Percentiles rank a stretch among this genome's conserved stretches.
phyloP scores from a whole-genome alignment of 2,888 invertebrate species.

The Catocala nupta region DNA sequence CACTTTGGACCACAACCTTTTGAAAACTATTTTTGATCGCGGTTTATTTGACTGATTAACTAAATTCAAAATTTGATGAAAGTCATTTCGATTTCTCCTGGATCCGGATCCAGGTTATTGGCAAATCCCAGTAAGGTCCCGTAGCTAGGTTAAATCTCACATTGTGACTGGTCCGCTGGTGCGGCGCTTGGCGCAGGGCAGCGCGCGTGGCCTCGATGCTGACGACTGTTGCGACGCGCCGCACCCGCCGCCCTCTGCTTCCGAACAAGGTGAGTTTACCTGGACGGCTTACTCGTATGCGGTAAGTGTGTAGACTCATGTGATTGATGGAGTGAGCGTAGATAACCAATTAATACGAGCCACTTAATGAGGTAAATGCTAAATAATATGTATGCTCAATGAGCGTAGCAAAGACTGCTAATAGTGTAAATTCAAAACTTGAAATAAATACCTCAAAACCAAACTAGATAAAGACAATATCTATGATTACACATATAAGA shows the following conservation, averaged over 20 bases:
- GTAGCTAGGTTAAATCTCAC: conserved; percentile 86
- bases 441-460: too few relatives aligned
- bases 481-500: not conserved
- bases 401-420: too few relatives aligned
- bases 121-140: conserved; percentile 62
- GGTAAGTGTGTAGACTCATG: conserved; percentile 42
- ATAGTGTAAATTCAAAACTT: too few relatives aligned
- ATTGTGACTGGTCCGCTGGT: conserved; percentile 87
- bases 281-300: conserved; percentile 33
- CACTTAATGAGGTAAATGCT: not conserved
- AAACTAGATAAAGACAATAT: too few relatives aligned
- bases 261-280: conserved; percentile 76
- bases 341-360: conserved; percentile 11
- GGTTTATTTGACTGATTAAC: conserved; percentile 14
- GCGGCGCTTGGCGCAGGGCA: conserved; percentile 87
- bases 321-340: conserved; percentile 17
- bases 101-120: conserved; percentile 63
- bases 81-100: conserved; percentile 32
- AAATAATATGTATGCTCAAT: too few relatives aligned
- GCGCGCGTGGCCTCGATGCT: conserved; percentile 85
- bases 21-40: conserved; percentile 10
- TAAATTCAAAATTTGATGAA: conserved; percentile 32
- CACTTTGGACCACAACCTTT: conserved; percentile 39
- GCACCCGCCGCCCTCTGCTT: conserved; percentile 85
- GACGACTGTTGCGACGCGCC: conserved; percentile 86